A percentile compares a stretch with the other conserved stretches of the same genome.
phyloP scores from a whole-genome alignment of 2,888 invertebrate species.

The Eubasilissa splendida region DNA sequence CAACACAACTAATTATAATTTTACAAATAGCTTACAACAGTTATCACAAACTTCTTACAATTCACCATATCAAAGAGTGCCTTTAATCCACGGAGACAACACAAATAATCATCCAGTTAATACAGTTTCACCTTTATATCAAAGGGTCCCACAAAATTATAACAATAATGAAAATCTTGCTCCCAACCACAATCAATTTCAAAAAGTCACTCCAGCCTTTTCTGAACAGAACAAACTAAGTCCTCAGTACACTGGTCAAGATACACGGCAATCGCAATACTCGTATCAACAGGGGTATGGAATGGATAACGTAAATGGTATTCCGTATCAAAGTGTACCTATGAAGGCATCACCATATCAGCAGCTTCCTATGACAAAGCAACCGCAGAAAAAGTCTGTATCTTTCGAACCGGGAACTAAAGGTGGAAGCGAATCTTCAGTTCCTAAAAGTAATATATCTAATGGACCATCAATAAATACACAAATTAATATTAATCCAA shows the following conservation, averaged over 20 bases:
- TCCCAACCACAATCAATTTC: constrained; percentile 57
- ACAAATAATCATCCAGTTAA: constrained; percentile 59
- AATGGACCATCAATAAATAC: constrained; percentile 20
- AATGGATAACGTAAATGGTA: constrained; percentile 58
- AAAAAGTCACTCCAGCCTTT: constrained; percentile 39
- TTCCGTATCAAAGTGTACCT: constrained; percentile 63
- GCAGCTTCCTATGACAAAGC: constrained; percentile 75
- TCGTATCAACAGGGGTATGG: constrained; percentile 61
- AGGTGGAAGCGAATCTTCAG: constrained; percentile 73
- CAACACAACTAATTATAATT: constrained; percentile 40
- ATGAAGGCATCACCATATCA: constrained; percentile 73
- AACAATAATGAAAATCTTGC: constrained; percentile 59
- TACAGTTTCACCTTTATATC: constrained; percentile 61
- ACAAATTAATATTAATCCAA: constrained; percentile 26
- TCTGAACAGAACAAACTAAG: constrained; percentile 49
- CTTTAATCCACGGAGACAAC: constrained; percentile 72
- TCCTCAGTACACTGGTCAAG: constrained; percentile 51
- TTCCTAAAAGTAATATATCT: constrained; percentile 62
- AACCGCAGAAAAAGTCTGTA: constrained; percentile 77
- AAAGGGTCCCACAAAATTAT: constrained; percentile 65
- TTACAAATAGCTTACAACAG: constrained; percentile 52
- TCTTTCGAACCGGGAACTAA: constrained; percentile 84
- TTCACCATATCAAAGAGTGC: constrained; percentile 76
- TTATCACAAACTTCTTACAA: constrained; percentile 61
- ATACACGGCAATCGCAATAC: constrained; percentile 55